Evolutionary conservation across 37 sponge, comb jelly and placozoan species (phyloP).

Genomic region (Oscarella lobularis): DNA sequence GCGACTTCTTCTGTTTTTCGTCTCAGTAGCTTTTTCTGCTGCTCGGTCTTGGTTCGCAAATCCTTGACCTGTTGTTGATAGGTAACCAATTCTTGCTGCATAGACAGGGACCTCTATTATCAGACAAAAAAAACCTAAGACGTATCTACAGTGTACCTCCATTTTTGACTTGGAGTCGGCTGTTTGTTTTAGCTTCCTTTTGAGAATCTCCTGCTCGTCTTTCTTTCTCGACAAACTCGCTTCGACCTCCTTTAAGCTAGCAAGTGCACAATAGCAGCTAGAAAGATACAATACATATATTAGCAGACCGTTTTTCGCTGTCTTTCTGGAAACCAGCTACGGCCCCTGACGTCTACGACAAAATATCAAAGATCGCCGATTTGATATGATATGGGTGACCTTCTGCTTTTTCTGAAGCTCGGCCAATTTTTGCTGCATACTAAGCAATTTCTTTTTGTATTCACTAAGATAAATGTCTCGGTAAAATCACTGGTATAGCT

Average conservation of each 20-base stretch:
- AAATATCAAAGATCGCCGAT: too few species aligned
- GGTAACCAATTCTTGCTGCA: neutral
- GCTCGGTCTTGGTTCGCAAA: neutral
- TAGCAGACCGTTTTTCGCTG: neutral
- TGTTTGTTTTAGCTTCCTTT: neutral
- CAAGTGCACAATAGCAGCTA: neutral
- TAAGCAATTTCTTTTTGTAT: neutral
- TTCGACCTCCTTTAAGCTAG: neutral
- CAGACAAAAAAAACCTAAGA: neutral
- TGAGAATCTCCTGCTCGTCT: neutral
- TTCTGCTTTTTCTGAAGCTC: neutral
- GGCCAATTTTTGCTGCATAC: neutral
- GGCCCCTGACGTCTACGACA: neutral
- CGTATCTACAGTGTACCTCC: neutral
- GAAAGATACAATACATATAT: too few species aligned
- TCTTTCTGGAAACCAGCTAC: neutral
- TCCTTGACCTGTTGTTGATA: neutral
- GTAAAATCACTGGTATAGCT: too few species aligned
- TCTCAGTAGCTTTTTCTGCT: neutral
- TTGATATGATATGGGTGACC: too few species aligned
- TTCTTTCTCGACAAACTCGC: neutral
- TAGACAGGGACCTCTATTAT: neutral
- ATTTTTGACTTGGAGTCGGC: neutral
- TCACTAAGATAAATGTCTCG: neutral
- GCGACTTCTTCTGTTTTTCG: neutral